phyloP scores from a whole-genome alignment of 2,113 vertebrate species.

The Rousettus leschenaultii region DNA sequence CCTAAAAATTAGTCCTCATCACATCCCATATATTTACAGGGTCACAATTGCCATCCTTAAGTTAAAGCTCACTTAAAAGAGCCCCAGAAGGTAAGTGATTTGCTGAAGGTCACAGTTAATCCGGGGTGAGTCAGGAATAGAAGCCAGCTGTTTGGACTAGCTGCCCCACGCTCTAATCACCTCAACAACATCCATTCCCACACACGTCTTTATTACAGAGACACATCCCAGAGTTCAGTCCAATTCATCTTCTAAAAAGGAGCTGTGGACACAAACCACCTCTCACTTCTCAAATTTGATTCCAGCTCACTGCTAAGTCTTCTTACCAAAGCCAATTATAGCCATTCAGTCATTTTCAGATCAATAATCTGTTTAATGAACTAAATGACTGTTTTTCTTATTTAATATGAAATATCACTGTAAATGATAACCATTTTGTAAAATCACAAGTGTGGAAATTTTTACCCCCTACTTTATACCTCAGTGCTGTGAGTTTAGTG shows the following conservation, averaged over 20 bases:
- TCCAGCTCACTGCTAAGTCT: conserved; percentile 18
- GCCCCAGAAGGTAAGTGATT: background rate
- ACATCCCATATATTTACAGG: conserved; percentile 4
- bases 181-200: background rate
- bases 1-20: conserved; percentile 19
- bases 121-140: background rate
- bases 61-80: conserved; percentile 45
- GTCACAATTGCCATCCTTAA: background rate
- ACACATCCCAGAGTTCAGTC: background rate
- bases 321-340: background rate
- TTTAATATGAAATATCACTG: background rate
- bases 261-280: background rate
- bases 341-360: background rate
- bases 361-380: background rate
- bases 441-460: background rate
- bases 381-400: background rate
- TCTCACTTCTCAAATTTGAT: background rate
- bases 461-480: background rate
- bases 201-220: conserved; percentile 21
- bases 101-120: background rate
- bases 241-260: background rate
- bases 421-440: conserved; percentile 4
- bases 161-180: background rate
- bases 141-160: conserved; percentile 39
- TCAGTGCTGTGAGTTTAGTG: background rate